Evolutionary conservation across 1,140 invertebrate genomes (phyloP), one percentile per base, ranked within the genome.

Genomic region (Drosophila setifemur): DNA sequence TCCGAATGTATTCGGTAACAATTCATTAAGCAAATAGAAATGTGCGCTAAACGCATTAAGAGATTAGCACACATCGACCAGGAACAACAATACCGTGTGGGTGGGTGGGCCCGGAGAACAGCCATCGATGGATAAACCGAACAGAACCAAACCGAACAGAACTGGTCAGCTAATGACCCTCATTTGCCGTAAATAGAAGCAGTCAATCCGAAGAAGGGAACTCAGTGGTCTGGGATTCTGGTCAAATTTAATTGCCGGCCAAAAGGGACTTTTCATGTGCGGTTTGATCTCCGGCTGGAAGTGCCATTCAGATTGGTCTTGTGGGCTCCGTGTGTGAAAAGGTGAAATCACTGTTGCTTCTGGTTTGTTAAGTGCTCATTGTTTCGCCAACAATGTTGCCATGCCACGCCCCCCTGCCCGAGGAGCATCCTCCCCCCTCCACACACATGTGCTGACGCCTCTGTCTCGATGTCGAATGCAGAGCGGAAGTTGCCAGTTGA

Each of bases 1-100:
- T 63, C 63, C 72, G 74, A 85, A 85, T 85, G 74, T 85, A 78
- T 85, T 85, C 48, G 74, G 79, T 85, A 87, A 87, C 81, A 86
- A 86, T 86, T 86, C 81, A 86, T 86, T 86, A 87, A 81, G 76
- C 76, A 87, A 86, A 86, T 86, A 86, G 81, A 86, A 86, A 86
- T 86, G 81, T 82, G 49, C 82, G 76, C 82, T 86, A 86, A 86
- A 86, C 81, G 81, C 81, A 86, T 86, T 86, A 86, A 87, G 82
- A 87, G 81, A 86, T 86, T 86, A 86, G 82, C 81, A 86, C 81
- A 86, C 81, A 86, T 76, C 26, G 54, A 69, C 12, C 33, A 54
- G 48, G 25, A 40, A 61, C 21, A 64, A 33, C 69, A 73, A 16
- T 23, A n/a, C n/a, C n/a, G n/a, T n/a, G 21, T 23, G 2, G 21